Evolutionary conservation across 2,797 vertebrate species (phyloP), one percentile per base, ranked within the genome.

Genomic region (Xyrichtys novacula): DNA sequence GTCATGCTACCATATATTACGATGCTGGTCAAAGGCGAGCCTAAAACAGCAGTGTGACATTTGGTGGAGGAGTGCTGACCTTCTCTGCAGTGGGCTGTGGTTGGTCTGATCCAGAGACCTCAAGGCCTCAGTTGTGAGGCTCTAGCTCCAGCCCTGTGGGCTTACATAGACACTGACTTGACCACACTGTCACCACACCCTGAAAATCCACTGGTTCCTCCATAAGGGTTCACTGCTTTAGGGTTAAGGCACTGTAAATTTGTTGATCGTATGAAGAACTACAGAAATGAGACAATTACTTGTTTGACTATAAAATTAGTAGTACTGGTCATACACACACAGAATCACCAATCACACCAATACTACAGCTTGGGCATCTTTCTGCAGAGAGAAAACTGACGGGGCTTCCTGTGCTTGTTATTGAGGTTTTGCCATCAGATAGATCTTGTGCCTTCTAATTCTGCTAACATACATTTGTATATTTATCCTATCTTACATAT

Each of bases 21-120:
- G 70, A 66, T 55, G 62, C 22, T 54, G 57, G 74, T 65, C 68
- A 34, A 67, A 75, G 52, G 29, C 23, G 0, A 48, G 53, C 47
- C 70, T 72, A 84, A 85, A 89, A 85, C 72, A 74, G 83, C 74
- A 83, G 72, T 49, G 64, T 81, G 87, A 83, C 89, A 85, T 88
- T 87, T 85, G 53, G 58, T 74, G 65, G 54, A 56, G 43, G 53
- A 77, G 74, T 55, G 42, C 59, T 88, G 87, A 89, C 85, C 83
- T 88, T 87, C 74, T 83, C 84, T 20, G 29, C 32, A 72, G 71
- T 59, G 60, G 66, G 55, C 71, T 87, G 86, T 78, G 88, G 84
- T 84, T 68, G 50, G 57, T 83, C 79, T 83, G 66, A 87, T 81
- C 65, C 60, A 67, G 49, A 73, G 66, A 74, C 76, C 71, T 84